Percentiles rank a stretch among this genome's conserved stretches.
Evolutionary conservation across 2,113 vertebrate genomes (phyloP).

Genomic region (Dromas ardeola): DNA sequence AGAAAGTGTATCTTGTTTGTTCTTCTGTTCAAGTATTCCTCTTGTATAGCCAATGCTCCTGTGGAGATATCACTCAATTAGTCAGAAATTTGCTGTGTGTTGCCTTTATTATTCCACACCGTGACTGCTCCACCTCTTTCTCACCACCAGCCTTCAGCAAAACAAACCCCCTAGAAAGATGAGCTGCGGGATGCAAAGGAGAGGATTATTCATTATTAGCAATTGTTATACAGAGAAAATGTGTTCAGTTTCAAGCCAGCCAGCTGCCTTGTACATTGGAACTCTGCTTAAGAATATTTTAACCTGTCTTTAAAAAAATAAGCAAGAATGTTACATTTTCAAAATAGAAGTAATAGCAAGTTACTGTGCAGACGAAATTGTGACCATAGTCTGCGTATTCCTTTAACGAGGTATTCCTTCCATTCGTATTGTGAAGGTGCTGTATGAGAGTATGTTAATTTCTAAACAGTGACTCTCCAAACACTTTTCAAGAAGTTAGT

Average conservation of each 20-base stretch:
- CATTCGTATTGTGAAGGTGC: background rate
- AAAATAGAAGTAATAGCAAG: background rate
- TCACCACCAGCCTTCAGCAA: slow-evolving; percentile 42
- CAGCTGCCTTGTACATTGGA: background rate
- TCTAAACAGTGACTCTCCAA: background rate
- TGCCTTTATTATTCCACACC: slow-evolving; percentile 44
- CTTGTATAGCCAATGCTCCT: background rate
- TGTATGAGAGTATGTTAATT: background rate
- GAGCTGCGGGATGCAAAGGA: slow-evolving; percentile 17
- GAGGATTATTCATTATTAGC: slow-evolving; percentile 48
- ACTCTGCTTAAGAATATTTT: background rate
- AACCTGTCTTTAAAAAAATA: background rate
- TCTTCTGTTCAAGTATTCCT: slow-evolving; percentile 6
- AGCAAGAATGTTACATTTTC: background rate
- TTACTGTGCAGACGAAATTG: background rate
- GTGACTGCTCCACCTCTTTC: slow-evolving; percentile 40
- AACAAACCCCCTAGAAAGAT: slow-evolving; percentile 43
- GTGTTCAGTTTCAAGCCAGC: background rate
- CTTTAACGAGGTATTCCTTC: background rate
- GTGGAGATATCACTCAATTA: slow-evolving; percentile 54
- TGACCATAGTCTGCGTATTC: background rate
- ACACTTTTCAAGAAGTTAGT: background rate
- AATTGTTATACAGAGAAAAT: slow-evolving; percentile 1
- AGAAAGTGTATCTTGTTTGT: background rate
- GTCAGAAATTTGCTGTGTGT: slow-evolving; percentile 48